These are phyloP conservation scores for Ctenicera cuprea DNA, from an alignment of 2,888 invertebrate species.

Conservation along the genomic window DNA sequence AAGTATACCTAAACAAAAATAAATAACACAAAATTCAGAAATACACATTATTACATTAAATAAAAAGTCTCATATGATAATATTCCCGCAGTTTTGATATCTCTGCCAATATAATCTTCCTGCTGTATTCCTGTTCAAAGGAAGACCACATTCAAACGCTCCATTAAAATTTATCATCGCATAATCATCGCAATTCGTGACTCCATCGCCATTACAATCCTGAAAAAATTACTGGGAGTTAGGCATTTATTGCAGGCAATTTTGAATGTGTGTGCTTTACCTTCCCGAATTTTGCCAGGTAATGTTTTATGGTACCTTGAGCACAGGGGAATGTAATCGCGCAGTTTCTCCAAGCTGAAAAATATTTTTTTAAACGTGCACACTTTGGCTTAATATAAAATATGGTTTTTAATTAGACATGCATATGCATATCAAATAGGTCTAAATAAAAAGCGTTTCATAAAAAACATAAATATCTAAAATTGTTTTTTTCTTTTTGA, in stretches of 20 bases:
- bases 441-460: too few species aligned
- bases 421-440: too few species aligned
- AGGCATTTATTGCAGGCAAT: conserved; percentile 45
- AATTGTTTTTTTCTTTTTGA: too few species aligned
- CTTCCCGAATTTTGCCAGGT: conserved; percentile 76
- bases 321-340: conserved; percentile 76
- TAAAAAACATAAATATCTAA: too few species aligned
- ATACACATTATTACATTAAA: too few species aligned
- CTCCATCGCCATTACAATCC: conserved; percentile 80
- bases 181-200: conserved; percentile 80
- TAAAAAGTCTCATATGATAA: neutral
- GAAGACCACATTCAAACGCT: conserved; percentile 73
- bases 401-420: too few species aligned
- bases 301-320: conserved; percentile 74
- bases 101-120: conserved; percentile 71
- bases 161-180: conserved; percentile 80
- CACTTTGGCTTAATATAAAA: too few species aligned
- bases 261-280: conserved; percentile 63
- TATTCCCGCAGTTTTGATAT: conserved; percentile 68
- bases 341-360: conserved; percentile 73
- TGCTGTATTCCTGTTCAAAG: conserved; percentile 63
- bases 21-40: neutral
- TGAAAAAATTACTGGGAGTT: conserved; percentile 62
- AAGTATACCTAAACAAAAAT: neutral
- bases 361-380: too few species aligned